Evolutionary conservation across 2,113 vertebrate species (phyloP), one percentile per base, ranked within the genome.

Genomic region (Rattus norvegicus): DNA sequence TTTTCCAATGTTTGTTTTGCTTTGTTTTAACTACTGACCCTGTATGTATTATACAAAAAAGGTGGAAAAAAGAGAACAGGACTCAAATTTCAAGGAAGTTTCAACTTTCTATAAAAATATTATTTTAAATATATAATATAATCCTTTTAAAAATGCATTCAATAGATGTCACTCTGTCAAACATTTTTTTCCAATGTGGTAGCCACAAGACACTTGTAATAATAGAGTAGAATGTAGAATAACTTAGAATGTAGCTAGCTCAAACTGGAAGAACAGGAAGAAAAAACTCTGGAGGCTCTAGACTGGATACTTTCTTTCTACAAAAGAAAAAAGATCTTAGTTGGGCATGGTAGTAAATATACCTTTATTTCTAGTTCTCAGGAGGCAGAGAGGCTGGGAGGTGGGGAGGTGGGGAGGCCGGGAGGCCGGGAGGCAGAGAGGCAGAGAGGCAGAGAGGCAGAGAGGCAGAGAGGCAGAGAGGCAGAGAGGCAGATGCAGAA

Each of bases 91-190:
- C 36, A 43, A 89, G 76, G 5, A 70, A 26, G 90, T 92, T 95
- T 43, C 39, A 33, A 92, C 56, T 56, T 77, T 6, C 63, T 86
- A 43, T 77, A 54, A 77, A 92, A 95, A 54, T 92, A 36, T 4
- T 91, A 83, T 91, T 95, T 86, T 20, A 97, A 96, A 91, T 92
- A 73, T n/a, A n/a, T 83, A 39, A 47, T 56, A 52, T 0, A 88
- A n/a, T 36, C 47, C 76, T 69, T 89, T 63, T 86, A 11, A 76
- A 95, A 85, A 11, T 77, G 49, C 9, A 63, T 67, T 83, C 7
- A 77, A 91, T 92, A 79, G 6, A 72, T 70, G 19, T 59, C 5
- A 4, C 1, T 30, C 6, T 83, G 14, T 75, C 20, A 56, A 56
- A 6, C 59, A 12, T 73, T 6, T 14, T 43, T 95, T 47, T 91